Conservation (phyloP, 2,888 invertebrate species). For the Lepidocyrtinus sp. region DNA sequence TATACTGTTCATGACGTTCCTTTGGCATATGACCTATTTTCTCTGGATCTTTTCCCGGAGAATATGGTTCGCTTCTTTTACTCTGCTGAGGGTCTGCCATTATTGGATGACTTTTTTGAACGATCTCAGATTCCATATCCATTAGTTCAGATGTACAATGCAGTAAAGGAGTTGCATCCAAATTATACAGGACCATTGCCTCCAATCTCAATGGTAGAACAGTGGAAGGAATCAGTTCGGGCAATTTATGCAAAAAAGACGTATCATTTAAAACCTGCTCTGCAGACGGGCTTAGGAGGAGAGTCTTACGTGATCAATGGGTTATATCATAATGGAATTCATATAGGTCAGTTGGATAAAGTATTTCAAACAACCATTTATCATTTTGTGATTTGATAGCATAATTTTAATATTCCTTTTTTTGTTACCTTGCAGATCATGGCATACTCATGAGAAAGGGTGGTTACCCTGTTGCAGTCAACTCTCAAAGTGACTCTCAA, state of each 20-base stretch:
- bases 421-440: constrained; percentile 75
- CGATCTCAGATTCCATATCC: constrained; percentile 69
- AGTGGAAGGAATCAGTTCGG: constrained; percentile 71
- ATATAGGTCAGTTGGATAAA: constrained; percentile 74
- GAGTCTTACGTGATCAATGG: constrained; percentile 75
- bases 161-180: constrained; percentile 74
- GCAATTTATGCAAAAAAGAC: constrained; percentile 68
- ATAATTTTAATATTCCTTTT: too few relatives aligned
- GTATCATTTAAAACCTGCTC: constrained; percentile 74
- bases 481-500: constrained; percentile 55
- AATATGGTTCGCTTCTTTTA: constrained; percentile 76
- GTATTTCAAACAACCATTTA: too few relatives aligned
- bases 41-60: constrained; percentile 73
- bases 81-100: constrained; percentile 72
- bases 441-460: constrained; percentile 75
- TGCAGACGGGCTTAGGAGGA: constrained; percentile 77
- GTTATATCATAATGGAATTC: constrained; percentile 75
- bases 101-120: constrained; percentile 71
- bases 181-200: constrained; percentile 73
- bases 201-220: constrained; percentile 72
- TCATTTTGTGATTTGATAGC: too few relatives aligned
- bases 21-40: constrained; percentile 77
- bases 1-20: constrained; percentile 75
- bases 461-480: constrained; percentile 75
- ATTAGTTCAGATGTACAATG: constrained; percentile 76